Conservation (phyloP, 2,888 invertebrate genomes). For the Agrotis puta region DNA sequence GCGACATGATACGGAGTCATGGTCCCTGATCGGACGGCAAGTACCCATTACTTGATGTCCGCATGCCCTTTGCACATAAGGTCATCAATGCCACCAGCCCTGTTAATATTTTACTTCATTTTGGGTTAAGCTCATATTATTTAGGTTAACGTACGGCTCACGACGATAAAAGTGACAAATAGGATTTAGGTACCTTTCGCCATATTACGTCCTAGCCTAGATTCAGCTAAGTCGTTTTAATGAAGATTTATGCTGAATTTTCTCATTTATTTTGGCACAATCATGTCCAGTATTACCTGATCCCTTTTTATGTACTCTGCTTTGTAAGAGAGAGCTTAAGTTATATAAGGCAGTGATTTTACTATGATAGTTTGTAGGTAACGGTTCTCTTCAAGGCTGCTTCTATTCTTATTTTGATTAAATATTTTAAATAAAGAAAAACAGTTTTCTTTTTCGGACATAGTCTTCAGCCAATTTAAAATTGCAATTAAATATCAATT, state of each 20-base stretch:
- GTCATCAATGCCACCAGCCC: no score
- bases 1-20: no score
- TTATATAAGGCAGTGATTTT: neutral
- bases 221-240: conserved; percentile 3
- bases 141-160: neutral
- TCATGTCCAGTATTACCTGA: no score
- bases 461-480: no score
- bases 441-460: no score
- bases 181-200: neutral
- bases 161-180: conserved; percentile 2
- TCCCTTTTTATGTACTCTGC: no score
- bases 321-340: no score
- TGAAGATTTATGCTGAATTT: neutral
- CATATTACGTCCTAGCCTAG: neutral
- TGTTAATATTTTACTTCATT: neutral
- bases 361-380: neutral
- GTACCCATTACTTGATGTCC: no score
- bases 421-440: no score
- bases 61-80: no score
- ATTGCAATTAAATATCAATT: no score
- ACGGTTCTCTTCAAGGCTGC: neutral
- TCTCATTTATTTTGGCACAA: conserved; percentile 1
- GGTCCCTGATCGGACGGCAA: no score
- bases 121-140: neutral
- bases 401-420: neutral